Evolutionary conservation across 2,888 invertebrate species (phyloP), one percentile per base, ranked within the genome.

Genomic region (Vanessa cardui): DNA sequence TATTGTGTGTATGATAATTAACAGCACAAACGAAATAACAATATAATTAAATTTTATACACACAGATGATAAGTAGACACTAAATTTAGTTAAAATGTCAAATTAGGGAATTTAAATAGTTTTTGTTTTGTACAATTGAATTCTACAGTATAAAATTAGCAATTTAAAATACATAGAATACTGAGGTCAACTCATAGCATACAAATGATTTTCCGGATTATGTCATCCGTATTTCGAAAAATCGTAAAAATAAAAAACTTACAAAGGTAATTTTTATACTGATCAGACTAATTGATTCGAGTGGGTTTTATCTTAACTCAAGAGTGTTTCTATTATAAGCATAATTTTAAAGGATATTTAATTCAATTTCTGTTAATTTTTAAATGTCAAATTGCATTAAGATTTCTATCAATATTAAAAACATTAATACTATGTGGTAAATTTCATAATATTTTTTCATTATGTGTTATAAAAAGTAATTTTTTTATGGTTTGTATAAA

Each of bases 1-100:
- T 75, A 76, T 72, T 77, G 74, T 74, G 73, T 74, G 72, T 76
- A 69, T 64, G 64, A 50, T 67, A 62, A 72, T 33, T 66, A 75
- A 77, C 74, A 76, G 66, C 74, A 78, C 78, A 76, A 77, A 76
- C 73, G 73, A 73, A 76, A 72, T 70, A 72, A 73, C 67, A 74
- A 72, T 73, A 72, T 72, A 77, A 77, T 75, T 73, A 75, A 69
- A 74, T 74, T 73, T 68, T 74, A 72, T 71, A 75, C 68, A 76
- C 72, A 72, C 70, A 61, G 58, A 46, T 64, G 47, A 58, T 65
- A 71, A 72, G 64, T 70, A 72, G 69, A 71, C 64, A 68, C 68
- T 66, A 72, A 65, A 69, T 66, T 69, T 70, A 61, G 61, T 68
- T 71, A 59, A 67, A 62, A 63, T 45, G 46, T 61, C 47, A 33